Conservation (phyloP, 2,797 vertebrate genomes). For the Euphonia xanthogaster region DNA sequence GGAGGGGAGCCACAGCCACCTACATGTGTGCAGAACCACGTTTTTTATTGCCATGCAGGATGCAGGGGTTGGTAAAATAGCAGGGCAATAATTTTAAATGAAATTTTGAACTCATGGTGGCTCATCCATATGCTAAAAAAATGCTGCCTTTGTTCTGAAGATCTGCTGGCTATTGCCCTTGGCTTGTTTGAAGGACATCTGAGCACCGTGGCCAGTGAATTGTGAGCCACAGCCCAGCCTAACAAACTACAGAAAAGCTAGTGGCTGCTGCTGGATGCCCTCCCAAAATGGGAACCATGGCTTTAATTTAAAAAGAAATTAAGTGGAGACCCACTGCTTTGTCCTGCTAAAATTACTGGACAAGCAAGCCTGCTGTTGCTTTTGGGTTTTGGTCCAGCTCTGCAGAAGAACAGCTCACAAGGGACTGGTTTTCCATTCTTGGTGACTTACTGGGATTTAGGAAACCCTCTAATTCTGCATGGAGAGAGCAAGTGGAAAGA, state of each 20-base stretch:
- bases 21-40: rapidly evolving
- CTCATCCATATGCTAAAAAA: background rate
- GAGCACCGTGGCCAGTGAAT: background rate
- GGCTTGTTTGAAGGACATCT: background rate
- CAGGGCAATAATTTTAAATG: background rate
- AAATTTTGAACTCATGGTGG: background rate
- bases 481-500: background rate
- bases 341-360: background rate
- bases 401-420: rapidly evolving
- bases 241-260: background rate
- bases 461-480: background rate
- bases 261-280: background rate
- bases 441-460: background rate
- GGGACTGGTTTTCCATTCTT: background rate
- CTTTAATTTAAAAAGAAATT: background rate
- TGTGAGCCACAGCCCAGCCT: background rate
- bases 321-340: background rate
- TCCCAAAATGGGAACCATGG: background rate
- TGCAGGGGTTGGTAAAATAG: background rate
- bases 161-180: background rate
- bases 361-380: background rate
- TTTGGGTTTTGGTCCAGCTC: background rate
- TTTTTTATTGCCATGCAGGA: background rate
- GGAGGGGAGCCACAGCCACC: background rate
- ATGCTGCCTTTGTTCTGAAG: background rate